Percentiles rank a stretch among this genome's conserved stretches.
phyloP scores from a whole-genome alignment of 2,797 vertebrate genomes.

The Adelosebastes latens region DNA sequence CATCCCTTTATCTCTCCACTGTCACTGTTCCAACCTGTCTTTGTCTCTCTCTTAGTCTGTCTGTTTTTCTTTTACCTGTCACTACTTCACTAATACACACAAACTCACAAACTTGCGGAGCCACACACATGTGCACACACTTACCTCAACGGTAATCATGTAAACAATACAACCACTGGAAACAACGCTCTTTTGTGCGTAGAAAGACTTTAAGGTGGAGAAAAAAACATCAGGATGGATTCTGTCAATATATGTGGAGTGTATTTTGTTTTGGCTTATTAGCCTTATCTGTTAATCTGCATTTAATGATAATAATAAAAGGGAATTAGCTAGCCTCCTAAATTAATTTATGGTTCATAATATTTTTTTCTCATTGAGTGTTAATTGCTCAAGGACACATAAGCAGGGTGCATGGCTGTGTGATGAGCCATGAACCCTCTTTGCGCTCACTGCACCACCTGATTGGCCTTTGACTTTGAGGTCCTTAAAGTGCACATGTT shows the following conservation, averaged over 20 bases:
- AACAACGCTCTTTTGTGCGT: constrained; percentile 55
- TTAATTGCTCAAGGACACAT: constrained; percentile 22
- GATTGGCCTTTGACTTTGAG: constrained; percentile 26
- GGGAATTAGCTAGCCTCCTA: background rate
- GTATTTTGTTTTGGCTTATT: background rate
- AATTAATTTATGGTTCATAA: background rate
- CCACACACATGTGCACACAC: background rate
- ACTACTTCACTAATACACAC: background rate
- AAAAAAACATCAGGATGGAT: constrained; percentile 5
- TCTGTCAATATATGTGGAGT: background rate
- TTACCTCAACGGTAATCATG: constrained; percentile 76
- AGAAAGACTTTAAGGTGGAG: background rate
- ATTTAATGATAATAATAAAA: constrained; percentile 1
- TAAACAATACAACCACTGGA: constrained; percentile 75
- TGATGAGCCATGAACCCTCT: constrained; percentile 25
- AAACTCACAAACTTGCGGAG: background rate
- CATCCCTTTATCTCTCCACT: background rate
- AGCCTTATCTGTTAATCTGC: background rate
- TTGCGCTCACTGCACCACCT: constrained; percentile 30
- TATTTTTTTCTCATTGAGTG: background rate
- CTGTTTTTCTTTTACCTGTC: background rate
- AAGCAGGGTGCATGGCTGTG: constrained; percentile 4
- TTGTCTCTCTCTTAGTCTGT: background rate
- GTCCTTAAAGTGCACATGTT: constrained; percentile 32
- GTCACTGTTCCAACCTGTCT: background rate